Evolutionary conservation across 2,797 vertebrate species (phyloP).

Genomic region (Micromesistius poutassou): DNA sequence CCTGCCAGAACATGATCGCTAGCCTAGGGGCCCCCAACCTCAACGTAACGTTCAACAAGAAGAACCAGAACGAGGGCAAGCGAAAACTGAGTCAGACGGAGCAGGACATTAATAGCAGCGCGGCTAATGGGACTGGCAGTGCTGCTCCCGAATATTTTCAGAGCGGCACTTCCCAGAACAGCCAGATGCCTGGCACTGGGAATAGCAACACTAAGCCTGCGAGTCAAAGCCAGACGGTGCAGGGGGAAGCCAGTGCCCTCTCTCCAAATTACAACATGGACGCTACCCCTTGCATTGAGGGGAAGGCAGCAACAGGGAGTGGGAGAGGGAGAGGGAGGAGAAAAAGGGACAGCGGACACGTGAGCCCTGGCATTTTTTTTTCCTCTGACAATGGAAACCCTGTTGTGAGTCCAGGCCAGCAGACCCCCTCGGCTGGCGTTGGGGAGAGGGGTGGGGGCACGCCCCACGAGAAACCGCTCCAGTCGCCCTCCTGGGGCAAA

Average conservation of each 20-base stretch:
- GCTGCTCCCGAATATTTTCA: constrained; percentile 85
- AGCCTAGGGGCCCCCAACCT: constrained; percentile 97
- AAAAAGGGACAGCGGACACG: constrained; percentile 98
- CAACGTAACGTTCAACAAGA: constrained; percentile 99
- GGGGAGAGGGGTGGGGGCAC: constrained; percentile 79
- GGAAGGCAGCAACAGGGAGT: constrained; percentile 83
- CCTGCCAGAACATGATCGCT: constrained; percentile 99
- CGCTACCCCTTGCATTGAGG: constrained; percentile 84
- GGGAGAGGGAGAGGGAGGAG: constrained; percentile 93
- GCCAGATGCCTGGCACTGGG: constrained; percentile 77
- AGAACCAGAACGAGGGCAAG: constrained; percentile 88
- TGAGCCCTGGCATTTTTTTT: constrained; percentile 91
- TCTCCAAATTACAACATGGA: constrained; percentile 93
- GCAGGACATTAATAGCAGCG: constrained; percentile 84
- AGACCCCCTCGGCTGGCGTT: constrained; percentile 73
- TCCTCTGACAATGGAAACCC: constrained; percentile 81
- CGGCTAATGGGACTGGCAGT: constrained; percentile 73
- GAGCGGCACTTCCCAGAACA: constrained; percentile 77
- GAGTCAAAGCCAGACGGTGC: constrained; percentile 79
- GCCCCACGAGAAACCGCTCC: constrained; percentile 88
- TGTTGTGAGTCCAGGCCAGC: constrained; percentile 88
- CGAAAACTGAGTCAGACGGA: constrained; percentile 93
- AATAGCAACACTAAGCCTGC: constrained; percentile 77
- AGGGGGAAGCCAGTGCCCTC: constrained; percentile 88
- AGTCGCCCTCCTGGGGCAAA: constrained; percentile 94